phyloP scores from a whole-genome alignment of 2,113 vertebrate genomes.

The Apodemus speciosus region DNA sequence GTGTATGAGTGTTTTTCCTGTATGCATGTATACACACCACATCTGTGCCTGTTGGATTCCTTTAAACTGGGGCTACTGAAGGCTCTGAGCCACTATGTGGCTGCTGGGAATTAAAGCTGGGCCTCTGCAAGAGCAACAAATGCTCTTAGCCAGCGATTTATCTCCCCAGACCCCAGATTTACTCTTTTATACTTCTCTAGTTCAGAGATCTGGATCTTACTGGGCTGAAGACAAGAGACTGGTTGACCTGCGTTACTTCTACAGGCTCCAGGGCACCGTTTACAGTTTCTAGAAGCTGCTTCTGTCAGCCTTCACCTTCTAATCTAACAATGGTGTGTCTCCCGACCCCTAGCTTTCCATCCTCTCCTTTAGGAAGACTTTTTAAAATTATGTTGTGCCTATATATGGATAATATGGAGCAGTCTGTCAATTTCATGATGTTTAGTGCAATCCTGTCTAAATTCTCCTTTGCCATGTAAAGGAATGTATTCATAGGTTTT shows the following conservation, averaged over 20 bases:
- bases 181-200: not conserved
- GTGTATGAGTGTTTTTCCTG: not conserved
- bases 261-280: not conserved
- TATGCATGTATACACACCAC: no score
- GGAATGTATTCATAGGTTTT: not conserved
- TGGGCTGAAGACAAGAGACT: not conserved
- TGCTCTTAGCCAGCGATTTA: not conserved
- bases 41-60: not conserved
- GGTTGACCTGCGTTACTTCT: not conserved
- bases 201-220: not conserved
- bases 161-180: not conserved
- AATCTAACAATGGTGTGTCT: not conserved
- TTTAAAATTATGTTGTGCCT: not conserved
- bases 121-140: not conserved
- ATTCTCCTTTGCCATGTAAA: not conserved
- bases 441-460: not conserved
- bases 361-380: not conserved
- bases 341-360: not conserved
- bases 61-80: not conserved
- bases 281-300: not conserved
- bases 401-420: not conserved
- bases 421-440: not conserved
- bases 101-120: not conserved
- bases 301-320: not conserved
- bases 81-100: not conserved